A percentile compares a stretch with the other conserved stretches of the same genome.
phyloP scores from a whole-genome alignment of 1,140 invertebrate species.

The Zaprionus taronus region DNA sequence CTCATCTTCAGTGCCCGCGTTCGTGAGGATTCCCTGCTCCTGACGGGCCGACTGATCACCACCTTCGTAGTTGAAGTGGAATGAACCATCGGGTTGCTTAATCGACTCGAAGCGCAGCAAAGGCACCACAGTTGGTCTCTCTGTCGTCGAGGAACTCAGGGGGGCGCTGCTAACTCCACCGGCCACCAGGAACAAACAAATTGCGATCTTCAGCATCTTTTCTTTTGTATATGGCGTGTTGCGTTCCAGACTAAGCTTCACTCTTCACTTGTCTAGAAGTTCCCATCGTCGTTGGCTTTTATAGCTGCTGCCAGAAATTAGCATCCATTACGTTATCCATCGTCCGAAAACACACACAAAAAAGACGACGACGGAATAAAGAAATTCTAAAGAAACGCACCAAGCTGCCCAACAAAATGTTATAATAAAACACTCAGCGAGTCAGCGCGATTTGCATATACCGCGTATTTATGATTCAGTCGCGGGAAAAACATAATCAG shows the following conservation, averaged over 20 bases:
- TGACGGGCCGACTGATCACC: conserved; percentile 61
- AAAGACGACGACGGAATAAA: conserved; percentile 43
- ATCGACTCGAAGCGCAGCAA: conserved; percentile 62
- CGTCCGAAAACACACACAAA: conserved; percentile 5
- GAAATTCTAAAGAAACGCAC: conserved; percentile 72
- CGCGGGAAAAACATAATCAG: conserved; percentile 9
- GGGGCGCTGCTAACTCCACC: conserved; percentile 40
- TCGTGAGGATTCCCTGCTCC: conserved; percentile 52
- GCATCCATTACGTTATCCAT: conserved; percentile 64
- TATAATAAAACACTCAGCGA: conserved; percentile 67
- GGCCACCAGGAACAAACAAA: conserved; percentile 59
- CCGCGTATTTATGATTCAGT: conserved; percentile 40
- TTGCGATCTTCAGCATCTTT: conserved; percentile 63
- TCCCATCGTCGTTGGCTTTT: conserved; percentile 45
- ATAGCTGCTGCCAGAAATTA: conserved; percentile 60
- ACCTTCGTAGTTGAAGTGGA: conserved; percentile 68
- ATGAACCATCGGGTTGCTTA: conserved; percentile 69
- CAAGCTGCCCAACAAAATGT: conserved; percentile 37
- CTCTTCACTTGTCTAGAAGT: conserved; percentile 57
- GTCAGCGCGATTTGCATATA: conserved; percentile 66
- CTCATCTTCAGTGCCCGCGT: conserved; percentile 75
- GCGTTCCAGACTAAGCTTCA: conserved; percentile 35
- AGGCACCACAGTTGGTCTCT: conserved; percentile 53
- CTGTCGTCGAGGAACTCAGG: conserved; percentile 48
- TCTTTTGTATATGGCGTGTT: not conserved